Conservation (phyloP, 2,888 invertebrate genomes). For the Diarsia dahlii region DNA sequence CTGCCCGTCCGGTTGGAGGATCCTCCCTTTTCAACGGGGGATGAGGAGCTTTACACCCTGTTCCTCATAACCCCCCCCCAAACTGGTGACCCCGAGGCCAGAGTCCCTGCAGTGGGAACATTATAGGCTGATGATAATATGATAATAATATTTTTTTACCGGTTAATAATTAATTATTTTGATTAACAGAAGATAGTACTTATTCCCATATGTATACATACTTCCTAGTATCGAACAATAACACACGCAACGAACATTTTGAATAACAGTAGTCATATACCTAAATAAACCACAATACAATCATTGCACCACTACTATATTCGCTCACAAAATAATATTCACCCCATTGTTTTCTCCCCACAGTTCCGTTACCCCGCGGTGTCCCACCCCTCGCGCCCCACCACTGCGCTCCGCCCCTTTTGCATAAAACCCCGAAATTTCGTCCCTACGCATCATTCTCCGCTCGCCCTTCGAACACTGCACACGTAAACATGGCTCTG, state of each 20-base stretch:
- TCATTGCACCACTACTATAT: constrained; percentile 32
- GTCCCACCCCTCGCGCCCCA: constrained; percentile 37
- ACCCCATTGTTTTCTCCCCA: constrained; percentile 60
- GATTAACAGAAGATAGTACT: background rate
- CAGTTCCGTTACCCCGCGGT: constrained; percentile 62
- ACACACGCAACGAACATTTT: constrained; percentile 8
- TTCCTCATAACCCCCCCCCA: no score
- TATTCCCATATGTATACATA: background rate
- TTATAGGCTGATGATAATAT: no score
- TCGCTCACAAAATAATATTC: constrained; percentile 40
- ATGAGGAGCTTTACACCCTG: no score
- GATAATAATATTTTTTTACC: no score
- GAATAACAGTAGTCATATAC: constrained; percentile 26
- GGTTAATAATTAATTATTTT: no score
- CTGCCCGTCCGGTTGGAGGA: no score
- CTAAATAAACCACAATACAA: constrained; percentile 14
- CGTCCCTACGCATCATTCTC: constrained; percentile 63
- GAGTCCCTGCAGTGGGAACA: no score
- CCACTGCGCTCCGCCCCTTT: constrained; percentile 54
- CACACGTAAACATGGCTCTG: constrained; percentile 76
- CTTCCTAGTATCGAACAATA: background rate
- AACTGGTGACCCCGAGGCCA: no score
- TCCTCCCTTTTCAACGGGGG: no score
- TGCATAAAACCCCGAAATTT: constrained; percentile 63
- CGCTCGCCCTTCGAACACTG: constrained; percentile 53